Conservation (phyloP, 2,113 vertebrate species). For the Ceyx margarethae region DNA sequence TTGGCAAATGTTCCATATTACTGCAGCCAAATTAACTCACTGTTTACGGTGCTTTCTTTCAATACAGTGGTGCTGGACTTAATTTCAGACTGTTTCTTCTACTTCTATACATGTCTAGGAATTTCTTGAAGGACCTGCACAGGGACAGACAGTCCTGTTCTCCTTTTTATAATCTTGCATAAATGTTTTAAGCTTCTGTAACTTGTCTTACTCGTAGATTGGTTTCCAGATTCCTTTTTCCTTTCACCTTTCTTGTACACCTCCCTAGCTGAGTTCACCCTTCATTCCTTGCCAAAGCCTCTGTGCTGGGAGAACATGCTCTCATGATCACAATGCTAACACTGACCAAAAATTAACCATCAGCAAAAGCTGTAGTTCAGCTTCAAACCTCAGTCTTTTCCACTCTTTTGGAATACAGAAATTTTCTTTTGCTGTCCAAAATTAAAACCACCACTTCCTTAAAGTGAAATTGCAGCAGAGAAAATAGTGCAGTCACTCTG, state of each 20-base stretch:
- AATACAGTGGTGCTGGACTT: not conserved
- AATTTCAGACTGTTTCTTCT: not conserved
- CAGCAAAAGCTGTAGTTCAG: slow-evolving; percentile 7
- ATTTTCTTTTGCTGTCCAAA: not conserved
- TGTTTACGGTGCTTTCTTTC: not conserved
- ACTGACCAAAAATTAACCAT: not conserved
- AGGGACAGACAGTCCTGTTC: not conserved
- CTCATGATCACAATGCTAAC: not conserved
- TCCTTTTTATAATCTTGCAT: not conserved
- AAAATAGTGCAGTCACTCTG: not conserved
- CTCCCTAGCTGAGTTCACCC: not conserved
- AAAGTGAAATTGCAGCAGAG: not conserved
- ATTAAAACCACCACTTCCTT: not conserved
- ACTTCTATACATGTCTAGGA: not conserved
- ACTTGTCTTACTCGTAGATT: not conserved
- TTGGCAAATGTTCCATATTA: slow-evolving; percentile 38
- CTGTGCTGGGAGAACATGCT: not conserved
- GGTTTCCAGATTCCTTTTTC: not conserved
- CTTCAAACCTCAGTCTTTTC: not conserved
- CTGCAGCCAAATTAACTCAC: slow-evolving; percentile 34
- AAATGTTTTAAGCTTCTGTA: not conserved
- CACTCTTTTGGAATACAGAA: not conserved
- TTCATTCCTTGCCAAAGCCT: slow-evolving; percentile 18
- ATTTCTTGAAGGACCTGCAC: not conserved
- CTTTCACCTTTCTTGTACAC: not conserved